These are phyloP conservation scores for Dorcus parallelipipedus DNA, from an alignment of 2,888 invertebrate genomes.

Conservation along the genomic window DNA sequence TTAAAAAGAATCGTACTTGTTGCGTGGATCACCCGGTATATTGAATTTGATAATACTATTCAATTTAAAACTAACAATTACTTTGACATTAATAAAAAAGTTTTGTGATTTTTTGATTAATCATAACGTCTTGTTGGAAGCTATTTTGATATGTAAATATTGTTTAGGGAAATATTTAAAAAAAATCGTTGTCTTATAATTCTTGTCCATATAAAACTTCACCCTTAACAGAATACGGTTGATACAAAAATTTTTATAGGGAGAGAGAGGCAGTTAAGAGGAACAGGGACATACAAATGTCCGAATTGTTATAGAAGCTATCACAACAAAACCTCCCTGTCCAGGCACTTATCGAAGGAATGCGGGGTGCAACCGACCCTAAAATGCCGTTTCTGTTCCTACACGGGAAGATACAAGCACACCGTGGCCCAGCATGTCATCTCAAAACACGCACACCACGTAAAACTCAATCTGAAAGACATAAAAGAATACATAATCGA, in stretches of 20 bases:
- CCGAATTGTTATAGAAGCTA: neutral
- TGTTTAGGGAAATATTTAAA: no score
- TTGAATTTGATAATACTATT: no score
- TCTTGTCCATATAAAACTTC: no score
- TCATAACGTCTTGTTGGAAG: no score
- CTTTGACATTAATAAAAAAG: no score
- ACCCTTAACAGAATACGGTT: neutral
- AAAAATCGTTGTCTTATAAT: no score
- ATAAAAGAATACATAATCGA: neutral
- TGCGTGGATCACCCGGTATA: no score
- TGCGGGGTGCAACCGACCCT: neutral
- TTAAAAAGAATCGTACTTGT: no score
- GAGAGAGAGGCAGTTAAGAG: constrained; percentile 7
- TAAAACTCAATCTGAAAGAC: neutral
- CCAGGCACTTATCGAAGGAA: neutral
- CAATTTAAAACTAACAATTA: no score
- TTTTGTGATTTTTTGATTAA: no score
- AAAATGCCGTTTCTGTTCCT: constrained; percentile 6
- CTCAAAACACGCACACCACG: constrained; percentile 5
- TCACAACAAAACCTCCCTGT: neutral
- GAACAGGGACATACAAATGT: constrained; percentile 5
- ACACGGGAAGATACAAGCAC: constrained; percentile 14
- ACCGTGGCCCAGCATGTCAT: constrained; percentile 6
- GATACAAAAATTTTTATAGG: constrained; percentile 8
- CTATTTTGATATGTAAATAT: no score